Percentiles rank a stretch among this genome's conserved stretches.
Evolutionary conservation across 2,888 invertebrate genomes (phyloP).

Genomic region (Ophion obscuratus): DNA sequence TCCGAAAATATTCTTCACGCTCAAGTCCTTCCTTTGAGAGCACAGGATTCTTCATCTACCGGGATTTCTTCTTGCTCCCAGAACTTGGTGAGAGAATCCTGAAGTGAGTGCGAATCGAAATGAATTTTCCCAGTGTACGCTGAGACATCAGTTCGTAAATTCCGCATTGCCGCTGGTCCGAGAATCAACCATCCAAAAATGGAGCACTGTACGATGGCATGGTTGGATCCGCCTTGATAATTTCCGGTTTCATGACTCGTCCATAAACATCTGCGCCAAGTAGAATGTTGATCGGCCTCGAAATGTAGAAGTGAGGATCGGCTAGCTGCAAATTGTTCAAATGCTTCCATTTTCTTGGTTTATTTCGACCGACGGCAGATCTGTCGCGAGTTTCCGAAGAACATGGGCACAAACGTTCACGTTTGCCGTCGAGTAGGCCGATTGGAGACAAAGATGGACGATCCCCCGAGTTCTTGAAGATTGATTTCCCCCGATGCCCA

Average conservation of each 20-base stretch:
- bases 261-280: slow-evolving; percentile 14
- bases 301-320: slow-evolving; percentile 11
- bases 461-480: slow-evolving; percentile 11
- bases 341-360: neutral
- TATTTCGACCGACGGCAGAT: slow-evolving; percentile 6
- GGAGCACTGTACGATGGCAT: neutral
- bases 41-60: neutral
- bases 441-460: neutral
- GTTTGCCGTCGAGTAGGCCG: neutral
- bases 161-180: neutral
- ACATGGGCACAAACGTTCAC: slow-evolving; percentile 1
- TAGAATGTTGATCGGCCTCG: slow-evolving; percentile 9
- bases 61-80: slow-evolving; percentile 39
- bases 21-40: slow-evolving; percentile 36
- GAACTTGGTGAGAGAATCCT: slow-evolving; percentile 24
- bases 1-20: slow-evolving; percentile 27
- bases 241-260: slow-evolving; percentile 18
- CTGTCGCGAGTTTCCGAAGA: slow-evolving; percentile 18
- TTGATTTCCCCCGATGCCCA: slow-evolving; percentile 3
- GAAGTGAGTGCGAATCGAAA: neutral
- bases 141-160: neutral
- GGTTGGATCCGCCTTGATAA: slow-evolving; percentile 2
- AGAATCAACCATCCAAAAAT: slow-evolving; percentile 18
- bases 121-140: slow-evolving; percentile 1
- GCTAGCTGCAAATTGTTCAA: slow-evolving; percentile 11